Percentiles rank a stretch among this genome's conserved stretches.
phyloP scores from a whole-genome alignment of 2,113 vertebrate species.

The Tupaia tana region DNA sequence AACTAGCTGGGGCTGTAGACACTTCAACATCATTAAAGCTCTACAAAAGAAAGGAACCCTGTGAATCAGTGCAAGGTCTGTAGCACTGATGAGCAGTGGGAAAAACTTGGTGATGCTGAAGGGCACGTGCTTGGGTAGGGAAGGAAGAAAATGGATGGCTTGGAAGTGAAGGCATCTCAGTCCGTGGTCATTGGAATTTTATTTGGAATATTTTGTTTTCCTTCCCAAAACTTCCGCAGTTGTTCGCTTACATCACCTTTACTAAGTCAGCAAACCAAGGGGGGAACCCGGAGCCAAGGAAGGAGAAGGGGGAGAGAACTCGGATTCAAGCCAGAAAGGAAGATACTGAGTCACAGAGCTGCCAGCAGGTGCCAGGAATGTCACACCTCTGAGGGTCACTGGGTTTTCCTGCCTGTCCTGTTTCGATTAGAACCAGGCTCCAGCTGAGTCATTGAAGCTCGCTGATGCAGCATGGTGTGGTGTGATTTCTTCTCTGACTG shows the following conservation, averaged over 20 bases:
- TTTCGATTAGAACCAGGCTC: neutral
- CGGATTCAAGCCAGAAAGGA: fast-evolving
- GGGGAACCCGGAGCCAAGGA: neutral
- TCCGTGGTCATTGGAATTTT: neutral
- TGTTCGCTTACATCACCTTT: neutral
- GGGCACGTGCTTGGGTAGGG: neutral
- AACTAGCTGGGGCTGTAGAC: neutral
- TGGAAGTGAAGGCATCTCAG: neutral
- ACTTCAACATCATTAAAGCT: neutral
- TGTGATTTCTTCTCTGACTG: neutral
- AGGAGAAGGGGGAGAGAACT: neutral
- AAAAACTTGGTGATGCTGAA: neutral
- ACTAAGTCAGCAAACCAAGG: neutral
- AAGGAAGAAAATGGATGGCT: neutral
- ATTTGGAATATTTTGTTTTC: neutral
- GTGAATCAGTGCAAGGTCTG: neutral
- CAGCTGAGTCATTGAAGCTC: fast-evolving
- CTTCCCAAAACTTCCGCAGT: neutral
- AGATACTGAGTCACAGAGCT: neutral
- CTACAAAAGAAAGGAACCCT: neutral
- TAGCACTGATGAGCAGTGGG: neutral
- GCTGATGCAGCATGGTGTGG: fast-evolving
- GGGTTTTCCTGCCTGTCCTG: neutral
- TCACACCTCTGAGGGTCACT: neutral
- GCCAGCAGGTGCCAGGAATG: neutral